Base-by-base conservation (phyloP, 2,888 invertebrate genomes). In the Xanthia icteritia region DNA sequence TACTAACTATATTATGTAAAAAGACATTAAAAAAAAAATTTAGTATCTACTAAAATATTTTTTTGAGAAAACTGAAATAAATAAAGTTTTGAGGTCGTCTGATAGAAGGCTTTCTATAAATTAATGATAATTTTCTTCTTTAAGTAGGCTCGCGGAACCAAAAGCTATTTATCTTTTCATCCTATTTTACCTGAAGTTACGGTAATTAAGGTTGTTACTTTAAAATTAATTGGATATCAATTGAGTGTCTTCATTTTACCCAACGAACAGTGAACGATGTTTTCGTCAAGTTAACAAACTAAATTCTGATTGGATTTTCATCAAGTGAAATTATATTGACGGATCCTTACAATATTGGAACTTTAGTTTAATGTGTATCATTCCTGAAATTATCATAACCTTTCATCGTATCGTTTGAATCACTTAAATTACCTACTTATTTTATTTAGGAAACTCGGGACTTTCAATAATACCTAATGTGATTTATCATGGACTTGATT, bases 181-280 rank as follows among this genome's bases (percentile, higher is more conserved):
- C 5, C 13, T n/a, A 68, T 45, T 76, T 54, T 6, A 65, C 20
- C n/a, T 48, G 31, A 65, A 76, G 64, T 60, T 69, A 51, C 8
- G 23, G 36, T 64, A 60, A 76, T 81, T 76, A 76, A 45, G 20
- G 13, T 9, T 42, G 15, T 65, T 45, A 39, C 73, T 66, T 66
- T 54, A 23, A 54, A 80, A 73, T 73, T 54, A 73, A 73, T 73
- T 73, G 17, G 17, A 54, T 73, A 73, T 73, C 6, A 15, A 65
- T 51, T 45, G 6, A 58, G 36, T 60, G 9, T 58, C 51, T 27
- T n/a, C 6, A 54, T 73, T 73, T 60, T n/a, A 54, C 23, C n/a
- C 20, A 73, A 15, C 17, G 27, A 73, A 36, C 80, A 60, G 42
- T 45, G 36, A 79, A 58, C 15, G 27, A 66, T 39, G 17, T 27